Evolutionary conservation across 2,888 invertebrate genomes (phyloP).

Genomic region (Dichetophora obliterata): DNA sequence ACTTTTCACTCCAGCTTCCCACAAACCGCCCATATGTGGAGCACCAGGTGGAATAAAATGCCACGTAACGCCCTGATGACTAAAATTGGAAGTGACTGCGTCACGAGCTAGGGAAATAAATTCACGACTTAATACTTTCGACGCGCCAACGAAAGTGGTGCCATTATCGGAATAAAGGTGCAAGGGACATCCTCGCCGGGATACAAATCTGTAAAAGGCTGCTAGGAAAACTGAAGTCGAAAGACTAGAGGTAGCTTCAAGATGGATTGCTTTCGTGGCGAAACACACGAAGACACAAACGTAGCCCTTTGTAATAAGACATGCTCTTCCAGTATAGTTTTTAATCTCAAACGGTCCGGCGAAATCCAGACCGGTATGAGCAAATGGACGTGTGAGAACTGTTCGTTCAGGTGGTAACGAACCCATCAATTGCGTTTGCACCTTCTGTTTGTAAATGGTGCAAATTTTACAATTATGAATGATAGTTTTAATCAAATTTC

Average conservation of each 20-base stretch:
- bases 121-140: not conserved
- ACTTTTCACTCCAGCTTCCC: too few relatives aligned
- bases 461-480: too few relatives aligned
- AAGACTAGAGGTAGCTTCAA: not conserved
- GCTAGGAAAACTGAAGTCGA: constrained; percentile 21
- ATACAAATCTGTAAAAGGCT: constrained; percentile 13
- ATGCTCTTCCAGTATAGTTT: not conserved
- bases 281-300: not conserved
- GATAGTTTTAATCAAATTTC: not conserved
- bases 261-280: constrained; percentile 10
- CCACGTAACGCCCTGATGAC: too few relatives aligned
- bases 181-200: constrained; percentile 37
- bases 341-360: not conserved
- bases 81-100: too few relatives aligned
- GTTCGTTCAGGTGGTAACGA: not conserved
- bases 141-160: not conserved
- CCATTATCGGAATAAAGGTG: constrained; percentile 39
- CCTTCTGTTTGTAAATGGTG: not conserved
- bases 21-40: too few relatives aligned
- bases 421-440: not conserved
- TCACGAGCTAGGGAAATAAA: not conserved
- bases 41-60: too few relatives aligned
- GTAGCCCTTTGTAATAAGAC: not conserved
- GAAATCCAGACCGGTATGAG: not conserved
- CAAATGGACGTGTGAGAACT: not conserved